Conservation (phyloP, 2,888 invertebrate species). For the Odontocerum albicorne region DNA sequence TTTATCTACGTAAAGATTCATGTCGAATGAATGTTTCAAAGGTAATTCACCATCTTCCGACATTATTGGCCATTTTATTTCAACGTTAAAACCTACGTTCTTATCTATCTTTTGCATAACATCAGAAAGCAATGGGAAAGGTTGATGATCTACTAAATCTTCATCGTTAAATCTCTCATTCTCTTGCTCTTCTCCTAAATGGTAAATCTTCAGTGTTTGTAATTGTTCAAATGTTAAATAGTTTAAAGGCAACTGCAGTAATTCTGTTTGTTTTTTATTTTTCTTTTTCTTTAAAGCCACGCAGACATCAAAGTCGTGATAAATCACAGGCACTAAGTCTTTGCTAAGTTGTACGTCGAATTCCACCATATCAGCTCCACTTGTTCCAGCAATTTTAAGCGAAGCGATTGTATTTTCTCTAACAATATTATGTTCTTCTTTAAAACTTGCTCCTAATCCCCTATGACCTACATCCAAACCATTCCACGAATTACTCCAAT, state of each 20-base stretch:
- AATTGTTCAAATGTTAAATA: constrained; percentile 90
- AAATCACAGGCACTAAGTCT: constrained; percentile 92
- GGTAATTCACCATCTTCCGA: constrained; percentile 84
- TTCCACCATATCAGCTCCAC: constrained; percentile 97
- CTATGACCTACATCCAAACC: constrained; percentile 95
- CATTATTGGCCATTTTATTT: constrained; percentile 96
- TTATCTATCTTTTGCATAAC: constrained; percentile 78
- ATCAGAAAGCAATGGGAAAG: constrained; percentile 89
- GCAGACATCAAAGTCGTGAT: constrained; percentile 95
- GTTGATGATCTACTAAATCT: constrained; percentile 85
- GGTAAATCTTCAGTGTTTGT: constrained; percentile 80
- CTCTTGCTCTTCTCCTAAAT: constrained; percentile 70
- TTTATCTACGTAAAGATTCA: constrained; percentile 90
- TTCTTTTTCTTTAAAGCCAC: constrained; percentile 86
- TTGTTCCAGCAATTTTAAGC: constrained; percentile 85
- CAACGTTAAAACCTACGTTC: constrained; percentile 94
- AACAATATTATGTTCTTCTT: constrained; percentile 70
- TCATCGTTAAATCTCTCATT: constrained; percentile 79
- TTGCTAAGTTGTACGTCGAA: constrained; percentile 98
- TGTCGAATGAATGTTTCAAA: constrained; percentile 83
- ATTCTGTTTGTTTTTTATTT: constrained; percentile 72
- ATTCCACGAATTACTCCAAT: constrained; percentile 85
- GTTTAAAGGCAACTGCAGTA: constrained; percentile 90
- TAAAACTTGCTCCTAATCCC: constrained; percentile 92
- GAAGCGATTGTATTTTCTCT: constrained; percentile 97